Evolutionary conservation across 2,797 vertebrate genomes (phyloP).

Genomic region (Allobates femoralis): DNA sequence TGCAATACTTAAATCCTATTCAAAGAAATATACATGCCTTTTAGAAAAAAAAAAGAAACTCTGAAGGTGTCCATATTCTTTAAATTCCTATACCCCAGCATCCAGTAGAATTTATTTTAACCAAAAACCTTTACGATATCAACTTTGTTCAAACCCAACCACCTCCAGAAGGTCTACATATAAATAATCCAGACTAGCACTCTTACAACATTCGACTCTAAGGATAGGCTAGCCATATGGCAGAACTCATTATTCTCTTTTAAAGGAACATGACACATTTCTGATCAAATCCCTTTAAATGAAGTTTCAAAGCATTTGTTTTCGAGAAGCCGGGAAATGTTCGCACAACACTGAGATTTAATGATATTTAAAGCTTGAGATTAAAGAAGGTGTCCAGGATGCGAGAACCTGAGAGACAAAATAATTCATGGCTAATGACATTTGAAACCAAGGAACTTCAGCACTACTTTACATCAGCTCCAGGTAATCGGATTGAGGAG

Average conservation of each 20-base stretch:
- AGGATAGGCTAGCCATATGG: not conserved
- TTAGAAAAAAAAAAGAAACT: too few relatives aligned
- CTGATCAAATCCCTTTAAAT: conserved; percentile 20
- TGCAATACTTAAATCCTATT: too few relatives aligned
- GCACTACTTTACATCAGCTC: conserved; percentile 24
- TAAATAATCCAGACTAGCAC: not conserved
- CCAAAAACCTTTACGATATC: not conserved
- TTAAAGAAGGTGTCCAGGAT: conserved; percentile 11
- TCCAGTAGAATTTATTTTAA: not conserved
- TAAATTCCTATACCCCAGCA: too few relatives aligned
- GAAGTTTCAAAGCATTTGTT: conserved; percentile 9
- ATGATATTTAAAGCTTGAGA: conserved; percentile 38
- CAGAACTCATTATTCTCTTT: conserved; percentile 5
- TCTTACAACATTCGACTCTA: not conserved
- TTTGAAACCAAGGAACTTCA: conserved; percentile 40
- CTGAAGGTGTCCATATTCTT: too few relatives aligned
- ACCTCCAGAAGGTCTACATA: not conserved
- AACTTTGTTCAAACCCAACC: not conserved
- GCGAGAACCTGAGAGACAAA: conserved; percentile 33
- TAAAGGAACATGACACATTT: conserved; percentile 15
- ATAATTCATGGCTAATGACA: conserved; percentile 44
- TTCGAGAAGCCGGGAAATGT: not conserved
- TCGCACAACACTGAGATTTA: not conserved
- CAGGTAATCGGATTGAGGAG: conserved; percentile 53
- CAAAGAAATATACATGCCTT: too few relatives aligned